These are phyloP conservation scores for Chloroceryle inda DNA, from an alignment of 2,797 vertebrate genomes.

Conservation along the genomic window DNA sequence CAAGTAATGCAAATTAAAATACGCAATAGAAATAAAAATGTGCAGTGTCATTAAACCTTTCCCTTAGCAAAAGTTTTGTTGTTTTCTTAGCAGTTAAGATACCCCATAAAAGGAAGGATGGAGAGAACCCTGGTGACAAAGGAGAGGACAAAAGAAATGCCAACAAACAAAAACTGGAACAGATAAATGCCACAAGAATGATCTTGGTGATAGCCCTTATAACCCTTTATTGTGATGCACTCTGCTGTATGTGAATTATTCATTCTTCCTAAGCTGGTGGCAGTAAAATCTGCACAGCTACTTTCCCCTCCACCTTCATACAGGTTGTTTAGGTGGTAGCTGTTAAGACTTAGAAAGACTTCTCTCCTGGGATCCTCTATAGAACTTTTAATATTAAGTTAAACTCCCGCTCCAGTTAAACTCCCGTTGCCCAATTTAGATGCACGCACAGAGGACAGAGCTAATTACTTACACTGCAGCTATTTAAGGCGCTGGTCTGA, in stretches of 20 bases:
- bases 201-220: neutral
- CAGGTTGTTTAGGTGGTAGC: neutral
- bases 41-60: neutral
- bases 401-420: neutral
- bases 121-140: neutral
- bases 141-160: conserved; percentile 15
- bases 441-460: neutral
- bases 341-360: neutral
- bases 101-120: neutral
- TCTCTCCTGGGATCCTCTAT: neutral
- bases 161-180: neutral
- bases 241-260: neutral
- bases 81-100: neutral
- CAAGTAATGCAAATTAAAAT: neutral
- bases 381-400: neutral
- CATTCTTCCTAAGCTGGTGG: neutral
- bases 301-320: rapidly evolving
- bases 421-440: rapidly evolving
- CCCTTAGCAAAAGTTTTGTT: neutral
- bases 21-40: neutral
- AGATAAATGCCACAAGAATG: neutral
- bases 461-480: neutral
- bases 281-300: neutral
- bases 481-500: conserved; percentile 31
- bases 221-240: neutral